Base-by-base conservation (phyloP, 2,797 vertebrate species). In the Crypturellus tataupa region DNA sequence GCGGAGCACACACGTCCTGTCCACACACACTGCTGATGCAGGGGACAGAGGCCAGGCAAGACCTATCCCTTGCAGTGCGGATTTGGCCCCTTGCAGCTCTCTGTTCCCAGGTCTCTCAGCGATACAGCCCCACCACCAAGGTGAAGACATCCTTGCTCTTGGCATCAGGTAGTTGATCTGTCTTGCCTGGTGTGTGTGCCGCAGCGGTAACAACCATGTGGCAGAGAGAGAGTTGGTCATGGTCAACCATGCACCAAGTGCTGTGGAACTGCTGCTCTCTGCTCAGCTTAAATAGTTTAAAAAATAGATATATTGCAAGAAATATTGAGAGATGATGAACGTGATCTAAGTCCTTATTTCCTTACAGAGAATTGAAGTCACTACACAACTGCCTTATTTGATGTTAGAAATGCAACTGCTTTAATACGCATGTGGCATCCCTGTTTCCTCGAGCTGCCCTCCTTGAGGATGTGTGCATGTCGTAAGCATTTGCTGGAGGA, bases 331-430 rank as follows among this genome's bases (percentile, higher is more conserved):
- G 33, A 51, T 49, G 51, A 35, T 65, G 35, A 89, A 64, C 10
- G 5, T 71, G 71, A 90, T 75, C 53, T 23, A n/a, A 81, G n/a
- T 51, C 31, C 62, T 84, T 51, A 60, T 44, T 73, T 79, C 72
- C 62, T 39, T 69, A 58, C 3, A 2, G 2, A 94, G 73, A 84
- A 37, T 72, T 53, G 33, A 40, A 73, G 39, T 37, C 56, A 62
- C 83, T 95, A 82, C 89, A 84, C 92, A 95, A 77, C 44, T 49
- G 33, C 44, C 16, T 18, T 72, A 89, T 75, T 65, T 93, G 85
- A 80, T 1, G 1, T 82, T 75, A 90, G 75, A 87, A 82, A 64
- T 5, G 2, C 56, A 39, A 42, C 62, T 88, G 60, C 60, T 62
- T 78, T 60, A 46, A 51, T 82, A 31, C 16, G 73, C 0, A 0